These are phyloP conservation scores for Engraulis encrasicolus DNA, from an alignment of 2,113 vertebrate species.

Conservation along the genomic window DNA sequence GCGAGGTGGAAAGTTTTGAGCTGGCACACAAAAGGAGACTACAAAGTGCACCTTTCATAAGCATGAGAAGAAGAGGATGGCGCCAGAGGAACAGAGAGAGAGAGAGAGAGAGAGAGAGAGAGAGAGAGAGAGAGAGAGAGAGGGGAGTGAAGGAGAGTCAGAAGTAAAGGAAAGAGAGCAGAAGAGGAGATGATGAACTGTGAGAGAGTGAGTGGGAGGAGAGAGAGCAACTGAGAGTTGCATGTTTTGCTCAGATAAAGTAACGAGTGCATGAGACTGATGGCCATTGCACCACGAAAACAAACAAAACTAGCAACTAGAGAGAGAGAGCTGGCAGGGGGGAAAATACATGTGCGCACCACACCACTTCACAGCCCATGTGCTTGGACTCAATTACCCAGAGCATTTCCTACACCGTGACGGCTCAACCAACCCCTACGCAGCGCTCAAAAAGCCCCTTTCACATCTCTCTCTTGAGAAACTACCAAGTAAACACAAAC, in stretches of 20 bases:
- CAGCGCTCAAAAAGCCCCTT: neutral
- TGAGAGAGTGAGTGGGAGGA: neutral
- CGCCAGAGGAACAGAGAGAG: neutral
- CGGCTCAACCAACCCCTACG: neutral
- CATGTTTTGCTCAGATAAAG: neutral
- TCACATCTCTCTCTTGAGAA: neutral
- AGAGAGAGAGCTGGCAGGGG: neutral
- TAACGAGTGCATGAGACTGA: neutral
- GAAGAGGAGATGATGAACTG: neutral
- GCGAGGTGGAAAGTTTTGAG: neutral
- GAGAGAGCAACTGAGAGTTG: neutral
- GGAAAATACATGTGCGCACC: neutral
- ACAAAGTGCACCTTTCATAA: neutral
- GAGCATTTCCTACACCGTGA: neutral
- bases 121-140: neutral
- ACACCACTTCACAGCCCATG: neutral
- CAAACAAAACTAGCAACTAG: neutral
- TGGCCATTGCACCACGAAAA: neutral
- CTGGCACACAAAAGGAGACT: neutral
- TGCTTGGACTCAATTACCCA: neutral
- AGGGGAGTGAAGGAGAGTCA: neutral
- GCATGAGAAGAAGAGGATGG: neutral
- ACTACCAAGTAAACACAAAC: neutral
- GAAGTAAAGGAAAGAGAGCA: neutral
- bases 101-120: neutral